Evolutionary conservation across 2,888 invertebrate genomes (phyloP), one percentile per base, ranked within the genome.

Genomic region (Helicoverpa assulta): DNA sequence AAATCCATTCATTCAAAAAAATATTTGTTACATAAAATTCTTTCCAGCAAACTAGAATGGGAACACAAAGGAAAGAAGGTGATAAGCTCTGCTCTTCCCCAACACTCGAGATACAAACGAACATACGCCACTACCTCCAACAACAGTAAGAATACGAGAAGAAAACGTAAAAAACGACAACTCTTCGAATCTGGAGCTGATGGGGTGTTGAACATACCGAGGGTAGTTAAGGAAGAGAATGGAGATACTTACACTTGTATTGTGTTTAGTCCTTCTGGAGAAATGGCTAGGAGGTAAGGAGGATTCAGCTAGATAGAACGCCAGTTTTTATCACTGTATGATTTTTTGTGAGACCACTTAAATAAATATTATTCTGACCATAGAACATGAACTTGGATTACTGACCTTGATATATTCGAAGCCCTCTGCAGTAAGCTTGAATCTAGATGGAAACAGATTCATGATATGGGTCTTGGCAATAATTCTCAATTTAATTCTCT

Each of bases 181-280:
- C 77, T 94, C 0, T 91, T 91, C 63, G 93, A 93, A 53, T 87
- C 91, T 0, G 91, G 89, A 47, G 94, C 94, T 83, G 94, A 96
- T 56, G 97, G 97, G 1, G 95, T 97, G 51, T 87, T 97, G 75
- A 96, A 95, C 80, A 96, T 97, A 88, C 96, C 96, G 65, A 96
- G 95, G 82, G 93, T 97, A 19, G 93, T 96, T 76, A 96, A 97
- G 56, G 94, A 94, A 57, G 96, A 97, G 64, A 98, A 98, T 90
- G 97, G 97, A 50, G 98, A 98, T 62, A 96, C 96, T 64, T 98
- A 98, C 90, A 98, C 97, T n/a, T 98, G 98, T 92, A 97, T 97
- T 56, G 98, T 98, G 0, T 96, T 96, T 66, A 97, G 97, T 87
- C 96, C 97, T 40, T 97, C 97, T 2, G 98, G 97, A 0, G 97